These are phyloP conservation scores for Dasysyrphus tricinctus DNA, from an alignment of 2,888 invertebrate genomes.

Conservation along the genomic window DNA sequence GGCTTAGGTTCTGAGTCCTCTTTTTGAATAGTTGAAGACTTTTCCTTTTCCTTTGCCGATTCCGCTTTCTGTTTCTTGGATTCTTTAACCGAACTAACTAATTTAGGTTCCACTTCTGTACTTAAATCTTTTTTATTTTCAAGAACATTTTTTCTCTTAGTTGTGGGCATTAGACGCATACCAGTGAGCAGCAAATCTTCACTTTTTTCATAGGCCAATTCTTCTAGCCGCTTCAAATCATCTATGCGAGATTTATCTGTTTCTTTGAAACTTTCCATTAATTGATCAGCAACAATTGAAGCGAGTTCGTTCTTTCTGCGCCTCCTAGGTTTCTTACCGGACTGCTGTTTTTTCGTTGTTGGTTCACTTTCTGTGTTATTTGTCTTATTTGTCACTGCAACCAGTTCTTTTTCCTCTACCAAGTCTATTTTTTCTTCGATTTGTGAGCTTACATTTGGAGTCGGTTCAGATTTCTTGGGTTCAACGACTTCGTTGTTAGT, in stretches of 20 bases:
- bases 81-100: slow-evolving; percentile 42
- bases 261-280: slow-evolving; percentile 83
- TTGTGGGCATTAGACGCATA: slow-evolving; percentile 82
- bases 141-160: slow-evolving; percentile 80
- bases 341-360: slow-evolving; percentile 65
- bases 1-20: slow-evolving; percentile 49
- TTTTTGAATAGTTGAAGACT: slow-evolving; percentile 25
- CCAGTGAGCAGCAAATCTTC: slow-evolving; percentile 82
- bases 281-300: slow-evolving; percentile 83
- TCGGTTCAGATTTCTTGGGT: background rate
- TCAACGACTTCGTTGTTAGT: background rate
- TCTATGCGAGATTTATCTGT: slow-evolving; percentile 83
- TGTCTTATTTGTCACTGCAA: background rate
- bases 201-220: slow-evolving; percentile 82
- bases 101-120: slow-evolving; percentile 43
- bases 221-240: slow-evolving; percentile 82
- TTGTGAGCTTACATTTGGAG: background rate
- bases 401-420: background rate
- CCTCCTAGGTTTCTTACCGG: slow-evolving; percentile 79
- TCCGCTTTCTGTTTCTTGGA: slow-evolving; percentile 75
- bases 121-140: slow-evolving; percentile 70
- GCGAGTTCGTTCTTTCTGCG: slow-evolving; percentile 83
- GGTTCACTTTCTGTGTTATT: slow-evolving; percentile 11
- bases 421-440: background rate
- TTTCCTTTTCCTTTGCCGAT: slow-evolving; percentile 75